Evolutionary conservation across 2,888 invertebrate genomes (phyloP), one percentile per base, ranked within the genome.

Genomic region (Pyrochroa serraticornis): DNA sequence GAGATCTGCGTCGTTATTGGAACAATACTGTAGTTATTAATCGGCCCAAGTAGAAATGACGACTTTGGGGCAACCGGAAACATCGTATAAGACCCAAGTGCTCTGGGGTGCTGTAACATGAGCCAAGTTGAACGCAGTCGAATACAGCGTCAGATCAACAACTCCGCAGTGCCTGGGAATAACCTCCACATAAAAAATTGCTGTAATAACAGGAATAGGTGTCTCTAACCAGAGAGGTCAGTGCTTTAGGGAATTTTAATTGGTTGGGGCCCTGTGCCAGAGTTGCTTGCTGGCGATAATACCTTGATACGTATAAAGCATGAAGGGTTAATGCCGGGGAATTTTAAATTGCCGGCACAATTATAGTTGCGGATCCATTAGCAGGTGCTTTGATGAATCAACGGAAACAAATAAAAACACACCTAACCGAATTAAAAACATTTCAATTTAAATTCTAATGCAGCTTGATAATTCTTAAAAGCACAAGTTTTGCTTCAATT

Each of bases 71-170:
- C 38, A 55, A 57, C 39, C 46, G 59, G 39, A 57, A 61, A 58
- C 51, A 64, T 62, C 61, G 58, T 51, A 54, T 60, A 63, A 62
- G 59, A 60, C 45, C 48, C 52, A 54, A 52, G 63, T 58, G 53
- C 67, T 62, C 65, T 49, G 31, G 68, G 65, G 68, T 57, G 63
- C 51, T 62, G 58, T 66, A 65, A 62, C 48, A 42, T 50, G 60
- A 59, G 32, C 41, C 31, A 51, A 46, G 36, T 57, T 51, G 50
- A 36, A 43, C 58, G 60, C 58, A 39, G 50, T 60, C 56, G 59
- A 56, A 60, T 58, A 66, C 59, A 58, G 48, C 64, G 60, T 48
- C 58, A 59, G 59, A 65, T 68, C 59, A 55, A 51, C 50, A 59
- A 57, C 51, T 49, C 55, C 41, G 50, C 37, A 51, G 47, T 48